phyloP scores from a whole-genome alignment of 1,140 invertebrate genomes.

The Macrobrachium rosenbergii region DNA sequence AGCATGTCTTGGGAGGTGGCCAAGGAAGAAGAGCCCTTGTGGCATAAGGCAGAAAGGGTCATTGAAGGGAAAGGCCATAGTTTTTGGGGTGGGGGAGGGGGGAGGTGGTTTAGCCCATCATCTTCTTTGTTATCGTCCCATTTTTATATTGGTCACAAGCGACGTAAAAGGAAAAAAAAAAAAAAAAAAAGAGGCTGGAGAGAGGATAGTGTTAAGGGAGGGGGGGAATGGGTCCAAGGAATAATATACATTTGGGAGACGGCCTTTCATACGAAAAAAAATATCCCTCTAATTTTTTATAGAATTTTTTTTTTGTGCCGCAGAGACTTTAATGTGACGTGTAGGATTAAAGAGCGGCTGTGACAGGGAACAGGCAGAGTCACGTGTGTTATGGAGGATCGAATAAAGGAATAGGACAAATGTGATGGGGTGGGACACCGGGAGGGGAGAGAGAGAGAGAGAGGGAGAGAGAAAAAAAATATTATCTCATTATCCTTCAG shows the following conservation, averaged over 20 bases:
- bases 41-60: background rate
- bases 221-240: background rate
- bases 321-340: too few species aligned
- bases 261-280: too few species aligned
- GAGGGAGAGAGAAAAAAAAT: slow-evolving; percentile 7
- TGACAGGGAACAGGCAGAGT: too few species aligned
- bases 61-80: background rate
- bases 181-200: background rate
- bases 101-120: background rate
- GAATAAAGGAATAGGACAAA: too few species aligned
- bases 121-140: background rate
- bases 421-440: too few species aligned
- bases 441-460: slow-evolving; percentile 3
- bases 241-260: too few species aligned
- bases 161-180: too few species aligned
- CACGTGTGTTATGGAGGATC: too few species aligned
- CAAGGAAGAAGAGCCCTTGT: background rate
- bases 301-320: too few species aligned
- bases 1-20: background rate
- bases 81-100: background rate
- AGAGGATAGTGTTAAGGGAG: background rate
- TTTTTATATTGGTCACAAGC: background rate
- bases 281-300: too few species aligned
- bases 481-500: background rate
- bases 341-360: too few species aligned